phyloP scores from a whole-genome alignment of 2,113 vertebrate genomes.

The Pollimyrus isidori region DNA sequence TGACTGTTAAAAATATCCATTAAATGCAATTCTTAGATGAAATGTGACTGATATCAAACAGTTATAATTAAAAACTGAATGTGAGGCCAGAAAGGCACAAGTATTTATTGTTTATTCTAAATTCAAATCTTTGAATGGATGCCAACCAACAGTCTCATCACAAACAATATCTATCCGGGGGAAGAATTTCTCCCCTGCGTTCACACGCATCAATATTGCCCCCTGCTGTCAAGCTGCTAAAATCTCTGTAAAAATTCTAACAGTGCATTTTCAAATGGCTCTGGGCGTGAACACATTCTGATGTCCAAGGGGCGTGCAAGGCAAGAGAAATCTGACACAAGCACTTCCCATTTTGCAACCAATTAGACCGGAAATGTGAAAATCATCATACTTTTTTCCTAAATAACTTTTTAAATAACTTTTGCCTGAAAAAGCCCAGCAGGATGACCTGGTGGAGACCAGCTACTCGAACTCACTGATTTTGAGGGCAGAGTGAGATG shows the following conservation, averaged over 20 bases:
- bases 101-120: neutral
- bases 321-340: neutral
- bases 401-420: neutral
- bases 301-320: neutral
- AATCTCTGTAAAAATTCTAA: neutral
- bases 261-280: neutral
- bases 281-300: neutral
- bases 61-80: neutral
- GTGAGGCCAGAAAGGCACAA: neutral
- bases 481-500: neutral
- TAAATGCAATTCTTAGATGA: neutral
- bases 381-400: neutral
- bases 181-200: neutral
- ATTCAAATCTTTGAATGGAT: neutral
- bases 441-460: neutral
- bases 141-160: neutral
- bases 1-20: neutral
- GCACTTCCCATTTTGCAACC: neutral
- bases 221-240: conserved; percentile 11
- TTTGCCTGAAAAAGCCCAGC: neutral
- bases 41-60: neutral
- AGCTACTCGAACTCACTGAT: neutral
- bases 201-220: conserved; percentile 16
- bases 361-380: neutral
- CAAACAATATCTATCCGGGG: neutral